These are phyloP conservation scores for Camponotus vicinus DNA, from an alignment of 1,140 invertebrate species.

Conservation along the genomic window DNA sequence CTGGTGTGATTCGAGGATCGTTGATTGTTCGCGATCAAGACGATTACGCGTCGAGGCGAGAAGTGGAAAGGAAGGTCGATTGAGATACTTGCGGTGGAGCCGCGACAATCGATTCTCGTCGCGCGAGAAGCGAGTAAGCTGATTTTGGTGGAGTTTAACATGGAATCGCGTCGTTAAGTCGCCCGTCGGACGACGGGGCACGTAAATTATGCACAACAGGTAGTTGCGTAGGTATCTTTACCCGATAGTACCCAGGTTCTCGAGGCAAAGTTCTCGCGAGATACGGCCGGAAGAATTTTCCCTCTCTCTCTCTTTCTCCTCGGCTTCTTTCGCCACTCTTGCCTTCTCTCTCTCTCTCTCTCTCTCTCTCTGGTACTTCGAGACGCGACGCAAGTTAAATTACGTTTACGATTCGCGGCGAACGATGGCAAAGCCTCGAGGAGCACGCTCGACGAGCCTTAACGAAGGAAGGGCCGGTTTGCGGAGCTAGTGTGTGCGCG, in stretches of 20 bases:
- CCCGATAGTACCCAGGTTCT: slow-evolving; percentile 36
- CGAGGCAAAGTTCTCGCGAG: slow-evolving; percentile 50
- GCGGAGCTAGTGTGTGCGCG: slow-evolving; percentile 6
- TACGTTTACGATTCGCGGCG: slow-evolving; percentile 65
- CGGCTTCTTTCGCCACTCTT: neutral
- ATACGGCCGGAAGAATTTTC: neutral
- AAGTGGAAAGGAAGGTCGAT: slow-evolving; percentile 3
- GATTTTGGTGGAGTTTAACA: slow-evolving; percentile 62
- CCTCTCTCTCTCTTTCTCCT: neutral
- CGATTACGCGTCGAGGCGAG: slow-evolving; percentile 8
- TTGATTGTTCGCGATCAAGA: slow-evolving; percentile 28
- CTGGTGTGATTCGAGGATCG: slow-evolving; percentile 3
- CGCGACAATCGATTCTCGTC: slow-evolving; percentile 36
- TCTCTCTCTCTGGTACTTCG: slow-evolving; percentile 4
- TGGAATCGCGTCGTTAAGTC: slow-evolving; percentile 32
- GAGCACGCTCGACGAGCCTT: slow-evolving; percentile 49
- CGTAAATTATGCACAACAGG: slow-evolving; percentile 49
- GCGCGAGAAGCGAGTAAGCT: slow-evolving; percentile 34
- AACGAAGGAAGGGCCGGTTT: slow-evolving; percentile 62
- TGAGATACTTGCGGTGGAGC: slow-evolving; percentile 3
- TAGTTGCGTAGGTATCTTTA: slow-evolving; percentile 55
- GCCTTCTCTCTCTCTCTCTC: neutral
- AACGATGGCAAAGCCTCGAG: slow-evolving; percentile 43
- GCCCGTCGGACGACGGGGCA: slow-evolving; percentile 20
- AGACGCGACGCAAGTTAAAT: slow-evolving; percentile 67